A percentile compares a stretch with the other conserved stretches of the same genome.
Evolutionary conservation across 2,888 invertebrate species (phyloP).

Genomic region (Pseudococcus viburni): DNA sequence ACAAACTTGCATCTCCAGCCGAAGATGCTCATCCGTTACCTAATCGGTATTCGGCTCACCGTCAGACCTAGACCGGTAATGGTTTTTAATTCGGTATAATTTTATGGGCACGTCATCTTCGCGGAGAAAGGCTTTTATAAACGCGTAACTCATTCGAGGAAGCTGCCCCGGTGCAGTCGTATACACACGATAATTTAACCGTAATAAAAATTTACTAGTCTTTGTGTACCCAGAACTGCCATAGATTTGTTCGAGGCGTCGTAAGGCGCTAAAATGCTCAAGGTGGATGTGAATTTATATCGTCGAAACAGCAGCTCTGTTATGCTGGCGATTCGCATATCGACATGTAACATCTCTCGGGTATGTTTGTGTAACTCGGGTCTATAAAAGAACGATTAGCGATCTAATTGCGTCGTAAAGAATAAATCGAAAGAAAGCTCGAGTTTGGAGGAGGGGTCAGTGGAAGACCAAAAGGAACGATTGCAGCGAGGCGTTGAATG

Average conservation of each 20-base stretch:
- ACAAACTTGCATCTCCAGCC: neutral
- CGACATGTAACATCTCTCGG: neutral
- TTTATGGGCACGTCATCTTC: neutral
- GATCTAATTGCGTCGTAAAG: constrained; percentile 40
- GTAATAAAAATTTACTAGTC: neutral
- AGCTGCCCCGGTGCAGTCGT: neutral
- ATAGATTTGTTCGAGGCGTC: neutral
- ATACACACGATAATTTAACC: neutral
- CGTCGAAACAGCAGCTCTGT: neutral
- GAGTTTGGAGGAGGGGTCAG: too few species aligned
- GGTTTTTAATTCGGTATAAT: constrained; percentile 14
- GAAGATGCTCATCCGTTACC: neutral
- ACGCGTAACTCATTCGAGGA: constrained; percentile 3
- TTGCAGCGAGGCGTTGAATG: constrained; percentile 36
- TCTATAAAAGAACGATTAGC: constrained; percentile 20
- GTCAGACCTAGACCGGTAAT: neutral
- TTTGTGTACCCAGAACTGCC: neutral
- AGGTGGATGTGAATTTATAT: constrained; percentile 14
- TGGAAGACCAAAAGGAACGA: neutral
- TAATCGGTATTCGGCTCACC: neutral
- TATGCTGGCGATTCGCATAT: neutral
- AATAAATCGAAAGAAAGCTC: neutral
- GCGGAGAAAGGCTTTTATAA: constrained; percentile 3
- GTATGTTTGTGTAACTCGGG: constrained; percentile 22
- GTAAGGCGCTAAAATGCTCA: neutral